Conservation (phyloP, 2,113 vertebrate species). For the Capreolus pygargus region DNA sequence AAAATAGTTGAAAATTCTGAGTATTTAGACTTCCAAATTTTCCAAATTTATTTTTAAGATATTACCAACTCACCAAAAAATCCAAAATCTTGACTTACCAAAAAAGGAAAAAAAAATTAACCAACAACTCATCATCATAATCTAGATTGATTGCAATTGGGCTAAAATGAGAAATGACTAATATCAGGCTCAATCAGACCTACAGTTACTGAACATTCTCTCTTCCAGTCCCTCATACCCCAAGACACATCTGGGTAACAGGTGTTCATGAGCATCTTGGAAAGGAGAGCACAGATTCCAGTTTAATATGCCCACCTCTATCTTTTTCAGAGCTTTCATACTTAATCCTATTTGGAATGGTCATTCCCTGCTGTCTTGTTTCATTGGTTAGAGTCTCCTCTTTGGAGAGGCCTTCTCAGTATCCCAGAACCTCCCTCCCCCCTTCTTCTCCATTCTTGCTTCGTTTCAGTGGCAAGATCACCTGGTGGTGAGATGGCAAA, state of each 20-base stretch:
- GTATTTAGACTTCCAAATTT: neutral
- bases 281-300: neutral
- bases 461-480: neutral
- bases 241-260: neutral
- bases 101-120: neutral
- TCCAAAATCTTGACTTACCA: neutral
- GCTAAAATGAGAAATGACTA: neutral
- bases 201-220: neutral
- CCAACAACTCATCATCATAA: neutral
- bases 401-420: neutral
- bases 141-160: neutral
- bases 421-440: neutral
- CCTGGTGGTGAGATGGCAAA: neutral
- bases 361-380: neutral
- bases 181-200: neutral
- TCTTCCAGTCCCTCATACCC: rapidly evolving
- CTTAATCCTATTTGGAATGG: neutral
- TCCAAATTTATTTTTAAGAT: neutral
- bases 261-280: neutral
- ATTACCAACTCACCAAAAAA: neutral
- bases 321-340: neutral
- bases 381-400: neutral
- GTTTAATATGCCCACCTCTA: neutral
- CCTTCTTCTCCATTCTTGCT: neutral
- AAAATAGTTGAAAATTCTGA: neutral